Evolutionary conservation across 2,113 vertebrate species (phyloP), one percentile per base, ranked within the genome.

Genomic region (Egretta garzetta): DNA sequence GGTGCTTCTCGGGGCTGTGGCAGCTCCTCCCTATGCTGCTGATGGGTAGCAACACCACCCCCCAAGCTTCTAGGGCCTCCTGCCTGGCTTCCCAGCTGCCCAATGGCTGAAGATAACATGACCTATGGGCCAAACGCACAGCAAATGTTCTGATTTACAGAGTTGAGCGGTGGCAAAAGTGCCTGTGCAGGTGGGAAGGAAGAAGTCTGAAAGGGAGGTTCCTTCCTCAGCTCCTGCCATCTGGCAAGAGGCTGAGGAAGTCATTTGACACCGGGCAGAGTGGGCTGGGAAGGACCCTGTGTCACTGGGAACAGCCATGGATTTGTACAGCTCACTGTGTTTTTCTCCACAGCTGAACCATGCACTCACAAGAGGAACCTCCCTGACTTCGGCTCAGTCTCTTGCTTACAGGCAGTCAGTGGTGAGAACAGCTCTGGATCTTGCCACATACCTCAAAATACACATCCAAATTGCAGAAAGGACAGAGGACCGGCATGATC

Each of bases 281-380:
- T 0, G 4, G 37, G 70, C n/a, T 62, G 32, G 41, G 86, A 76
- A 88, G 64, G 74, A 80, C 49, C 27, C 14, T 6, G 4, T 2
- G 18, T 37, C 77, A 52, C 33, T 7, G 10, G 63, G 30, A 80
- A 27, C n/a, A 71, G 52, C 74, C 22, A 0, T 19, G 22, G 30
- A 79, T 82, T 79, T 74, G 55, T 55, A 16, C 0, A 0, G 17
- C 28, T 63, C 6, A 0, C 2, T 1, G 3, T 32, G 41, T 12
- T 74, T 53, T 28, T 30, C 35, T 4, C 52, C 74, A 12, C 18
- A 49, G 33, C 19, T 70, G 59, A 80, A 14, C 17, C 1, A 0
- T 20, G 43, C 47, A 50, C 32, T 59, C 49, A 8, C 5, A 24
- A 39, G 50, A 93, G 41, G 73, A 87, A 47, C 41, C 26, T 64